Conservation (phyloP, 2,113 vertebrate species). For the Bufo gargarizans region DNA sequence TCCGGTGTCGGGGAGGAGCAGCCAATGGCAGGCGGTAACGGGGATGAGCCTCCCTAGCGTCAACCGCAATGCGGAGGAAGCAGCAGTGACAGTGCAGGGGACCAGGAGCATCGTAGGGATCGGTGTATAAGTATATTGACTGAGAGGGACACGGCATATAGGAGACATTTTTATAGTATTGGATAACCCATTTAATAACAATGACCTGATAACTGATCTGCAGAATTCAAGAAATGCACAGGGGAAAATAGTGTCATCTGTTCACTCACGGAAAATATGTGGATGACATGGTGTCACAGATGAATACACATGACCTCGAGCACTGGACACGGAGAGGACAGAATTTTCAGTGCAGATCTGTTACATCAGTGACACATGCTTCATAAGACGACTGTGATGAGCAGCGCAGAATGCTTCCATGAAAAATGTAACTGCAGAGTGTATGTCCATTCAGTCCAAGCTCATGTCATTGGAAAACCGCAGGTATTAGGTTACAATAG, state of each 20-base stretch:
- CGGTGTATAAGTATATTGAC: no score
- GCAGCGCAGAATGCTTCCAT: not conserved
- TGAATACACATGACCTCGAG: constrained; percentile 37
- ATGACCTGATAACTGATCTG: not conserved
- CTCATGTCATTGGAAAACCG: constrained; percentile 13
- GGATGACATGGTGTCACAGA: constrained; percentile 32
- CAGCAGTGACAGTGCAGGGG: no score
- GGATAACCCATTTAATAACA: no score
- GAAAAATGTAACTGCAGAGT: not conserved
- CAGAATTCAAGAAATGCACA: not conserved
- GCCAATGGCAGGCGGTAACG: no score
- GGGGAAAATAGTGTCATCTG: constrained; percentile 34
- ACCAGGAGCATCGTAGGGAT: no score
- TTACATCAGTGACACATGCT: not conserved
- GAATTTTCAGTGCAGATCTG: constrained; percentile 8
- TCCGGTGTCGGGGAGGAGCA: no score
- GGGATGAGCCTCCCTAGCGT: no score
- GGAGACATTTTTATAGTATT: no score
- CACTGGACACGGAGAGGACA: not conserved
- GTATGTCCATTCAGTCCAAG: not conserved
- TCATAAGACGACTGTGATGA: not conserved
- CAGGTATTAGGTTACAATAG: constrained; percentile 49
- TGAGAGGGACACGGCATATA: no score
- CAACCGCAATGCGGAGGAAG: no score
- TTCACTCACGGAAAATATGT: constrained; percentile 4